A percentile compares a stretch with the other conserved stretches of the same genome.
Evolutionary conservation across 2,113 vertebrate species (phyloP).

Genomic region (Amphilophus citrinellus): DNA sequence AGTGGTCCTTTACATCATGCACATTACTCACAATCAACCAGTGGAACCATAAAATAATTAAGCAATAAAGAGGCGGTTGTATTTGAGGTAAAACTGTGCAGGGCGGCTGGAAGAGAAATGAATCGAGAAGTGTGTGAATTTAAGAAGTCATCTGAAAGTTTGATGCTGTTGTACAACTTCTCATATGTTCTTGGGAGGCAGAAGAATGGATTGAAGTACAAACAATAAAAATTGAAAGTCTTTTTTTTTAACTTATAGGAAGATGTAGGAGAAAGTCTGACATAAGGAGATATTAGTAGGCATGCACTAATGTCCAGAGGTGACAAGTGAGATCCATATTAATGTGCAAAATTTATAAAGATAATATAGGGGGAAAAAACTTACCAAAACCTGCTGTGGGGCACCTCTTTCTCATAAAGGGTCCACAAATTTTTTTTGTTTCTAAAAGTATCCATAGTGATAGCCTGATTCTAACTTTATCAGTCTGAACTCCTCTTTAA

Average conservation of each 20-base stretch:
- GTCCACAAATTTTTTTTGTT: conserved; percentile 55
- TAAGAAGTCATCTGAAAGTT: not conserved
- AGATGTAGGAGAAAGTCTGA: not conserved
- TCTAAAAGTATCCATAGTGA: conserved; percentile 46
- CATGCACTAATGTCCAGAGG: not conserved
- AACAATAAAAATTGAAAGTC: not conserved
- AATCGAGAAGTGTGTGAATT: not conserved
- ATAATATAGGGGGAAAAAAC: conserved; percentile 21
- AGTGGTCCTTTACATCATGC: conserved; percentile 46
- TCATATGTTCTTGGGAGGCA: not conserved
- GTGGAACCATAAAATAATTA: conserved; percentile 45
- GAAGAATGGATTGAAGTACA: not conserved
- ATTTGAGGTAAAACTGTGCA: not conserved
- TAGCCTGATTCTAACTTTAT: not conserved
- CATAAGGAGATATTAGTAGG: not conserved
- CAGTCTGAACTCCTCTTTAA: not conserved
- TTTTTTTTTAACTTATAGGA: not conserved
- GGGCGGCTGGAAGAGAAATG: not conserved
- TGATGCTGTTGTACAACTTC: not conserved
- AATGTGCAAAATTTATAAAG: not conserved
- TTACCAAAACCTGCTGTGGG: conserved; percentile 71
- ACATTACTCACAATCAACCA: conserved; percentile 11
- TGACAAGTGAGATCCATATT: not conserved
- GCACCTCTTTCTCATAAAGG: conserved; percentile 68
- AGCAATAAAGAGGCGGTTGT: conserved; percentile 25